Base-by-base conservation (phyloP, 2,888 invertebrate genomes). In the Acronicta leporina region DNA sequence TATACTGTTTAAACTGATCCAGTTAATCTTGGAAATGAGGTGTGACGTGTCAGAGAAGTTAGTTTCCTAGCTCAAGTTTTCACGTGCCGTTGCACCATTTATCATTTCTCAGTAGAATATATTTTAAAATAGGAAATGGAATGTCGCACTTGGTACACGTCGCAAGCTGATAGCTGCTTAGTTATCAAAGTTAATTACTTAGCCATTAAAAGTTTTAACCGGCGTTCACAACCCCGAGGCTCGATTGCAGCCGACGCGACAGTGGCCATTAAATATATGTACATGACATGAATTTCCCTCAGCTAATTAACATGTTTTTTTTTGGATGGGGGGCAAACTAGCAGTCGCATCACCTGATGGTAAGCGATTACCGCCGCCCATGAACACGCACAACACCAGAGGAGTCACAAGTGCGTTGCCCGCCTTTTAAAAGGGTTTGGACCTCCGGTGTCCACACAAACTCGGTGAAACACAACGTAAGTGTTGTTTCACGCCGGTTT, bases 191-290 rank as follows among this genome's bases (percentile, higher is more conserved):
- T 80, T 87, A 88, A 87, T 87, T n/a, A n/a, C n/a, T n/a, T 86
- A 86, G 78, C 84, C 79, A 84, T 87, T 88, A 87, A 88, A 88
- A 88, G 79, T 87, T 89, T 76, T 75, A 76, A 75, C 77, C 72
- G 70, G 63, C 66, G 74, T 63, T 66, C 67, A 75, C 63, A 67
- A 62, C 68, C 27, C 59, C 53, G 54, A 49, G 20, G 40, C 57
- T 60, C 59, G 63, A 71, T 75, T 69, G 70, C n/a, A 16, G 56
- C 54, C 46, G 57, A 43, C 55, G 42, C 52, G 56, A 20, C 35
- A 35, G 25, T 49, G 16, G 45, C 38, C 42, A 53, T 52, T n/a
- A n/a, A n/a, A 66, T 69, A 65, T 61, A 63, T 64, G 56, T 33
- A 33, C 62, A 55, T 47, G 46, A 30, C 15, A 49, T 16, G 64